Percentiles rank a stretch among this genome's conserved stretches.
These are phyloP conservation scores for Hymenopus coronatus DNA, from an alignment of 2,888 invertebrate genomes.

Conservation along the genomic window DNA sequence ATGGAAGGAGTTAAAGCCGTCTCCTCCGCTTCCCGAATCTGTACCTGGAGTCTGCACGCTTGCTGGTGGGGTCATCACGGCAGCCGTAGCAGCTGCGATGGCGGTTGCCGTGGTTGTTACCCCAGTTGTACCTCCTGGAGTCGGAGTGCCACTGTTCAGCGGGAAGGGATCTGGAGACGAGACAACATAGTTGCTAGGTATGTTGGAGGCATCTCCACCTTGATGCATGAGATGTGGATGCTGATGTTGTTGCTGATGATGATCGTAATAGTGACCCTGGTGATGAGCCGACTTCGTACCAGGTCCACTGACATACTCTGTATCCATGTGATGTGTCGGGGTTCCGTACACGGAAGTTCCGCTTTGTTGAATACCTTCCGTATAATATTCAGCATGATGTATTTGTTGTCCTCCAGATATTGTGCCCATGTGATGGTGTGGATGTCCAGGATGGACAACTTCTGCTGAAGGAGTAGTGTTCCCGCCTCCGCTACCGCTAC, in stretches of 20 bases:
- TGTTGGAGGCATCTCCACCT: conserved; percentile 53
- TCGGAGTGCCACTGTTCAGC: conserved; percentile 35
- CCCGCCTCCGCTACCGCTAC: conserved; percentile 7
- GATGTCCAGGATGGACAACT: background rate
- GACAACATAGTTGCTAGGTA: conserved; percentile 47
- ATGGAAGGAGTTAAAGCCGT: conserved; percentile 50
- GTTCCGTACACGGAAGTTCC: background rate
- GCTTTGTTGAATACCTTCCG: conserved; percentile 27
- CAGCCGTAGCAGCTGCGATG: conserved; percentile 46
- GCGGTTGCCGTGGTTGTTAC: conserved; percentile 48
- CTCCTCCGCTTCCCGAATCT: conserved; percentile 44
- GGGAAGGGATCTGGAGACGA: conserved; percentile 51
- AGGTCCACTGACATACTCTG: background rate
- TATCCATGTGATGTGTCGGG: conserved; percentile 4
- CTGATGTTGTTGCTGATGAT: conserved; percentile 45
- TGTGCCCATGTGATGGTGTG: background rate
- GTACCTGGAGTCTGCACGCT: conserved; percentile 48
- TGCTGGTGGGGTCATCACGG: conserved; percentile 60
- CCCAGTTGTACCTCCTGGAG: conserved; percentile 41
- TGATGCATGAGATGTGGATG: conserved; percentile 38
- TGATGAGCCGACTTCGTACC: conserved; percentile 33
- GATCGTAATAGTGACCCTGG: conserved; percentile 41
- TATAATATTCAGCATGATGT: conserved; percentile 37
- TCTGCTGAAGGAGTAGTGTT: background rate
- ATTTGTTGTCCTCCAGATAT: conserved; percentile 39